Percentiles rank a stretch among this genome's conserved stretches.
These are phyloP conservation scores for Vireo griseus DNA, from an alignment of 2,797 vertebrate genomes.

Conservation along the genomic window DNA sequence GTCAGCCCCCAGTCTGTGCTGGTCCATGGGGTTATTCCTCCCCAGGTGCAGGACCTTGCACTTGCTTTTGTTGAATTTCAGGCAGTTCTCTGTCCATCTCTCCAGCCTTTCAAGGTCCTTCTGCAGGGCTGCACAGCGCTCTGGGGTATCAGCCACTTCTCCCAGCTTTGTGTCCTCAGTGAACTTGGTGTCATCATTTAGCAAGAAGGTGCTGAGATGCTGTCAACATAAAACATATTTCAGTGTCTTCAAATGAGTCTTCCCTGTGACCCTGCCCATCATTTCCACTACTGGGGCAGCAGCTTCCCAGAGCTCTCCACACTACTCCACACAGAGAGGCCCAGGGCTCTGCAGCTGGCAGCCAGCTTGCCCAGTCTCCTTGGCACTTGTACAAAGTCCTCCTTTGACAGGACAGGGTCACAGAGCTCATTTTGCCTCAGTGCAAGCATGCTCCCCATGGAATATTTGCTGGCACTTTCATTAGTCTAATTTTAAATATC, in stretches of 20 bases:
- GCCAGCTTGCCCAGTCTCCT: not conserved
- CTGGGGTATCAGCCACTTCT: not conserved
- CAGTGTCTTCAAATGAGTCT: not conserved
- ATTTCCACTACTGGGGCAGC: not conserved
- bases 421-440: constrained; percentile 30
- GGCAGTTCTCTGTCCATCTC: not conserved
- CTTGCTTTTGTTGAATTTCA: not conserved
- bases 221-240: not conserved
- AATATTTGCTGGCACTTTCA: constrained; percentile 44
- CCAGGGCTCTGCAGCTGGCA: not conserved
- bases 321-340: not conserved
- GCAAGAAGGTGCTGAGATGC: not conserved
- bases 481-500: constrained; percentile 60
- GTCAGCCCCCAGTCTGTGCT: not conserved
- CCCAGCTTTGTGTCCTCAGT: not conserved
- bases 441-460: not conserved
- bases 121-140: not conserved
- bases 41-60: not conserved
- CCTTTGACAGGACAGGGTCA: not conserved
- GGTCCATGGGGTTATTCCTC: not conserved
- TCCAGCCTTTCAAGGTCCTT: not conserved
- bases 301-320: not conserved
- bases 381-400: not conserved
- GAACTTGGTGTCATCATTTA: not conserved
- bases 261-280: not conserved